phyloP scores from a whole-genome alignment of 2,888 invertebrate species.

The Schrankia costaestrigalis region DNA sequence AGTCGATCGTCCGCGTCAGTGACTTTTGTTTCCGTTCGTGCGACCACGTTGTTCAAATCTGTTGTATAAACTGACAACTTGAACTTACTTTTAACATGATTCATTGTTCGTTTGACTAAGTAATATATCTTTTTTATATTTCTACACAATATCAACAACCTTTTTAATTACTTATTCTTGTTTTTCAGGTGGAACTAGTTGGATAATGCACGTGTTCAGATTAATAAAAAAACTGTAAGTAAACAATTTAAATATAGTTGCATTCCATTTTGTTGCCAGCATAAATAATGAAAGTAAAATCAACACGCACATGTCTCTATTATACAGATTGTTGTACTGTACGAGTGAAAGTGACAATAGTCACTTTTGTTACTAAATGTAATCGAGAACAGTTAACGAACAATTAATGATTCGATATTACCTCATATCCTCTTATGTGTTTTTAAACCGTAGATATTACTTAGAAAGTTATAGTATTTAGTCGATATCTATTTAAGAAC shows the following conservation, averaged over 20 bases:
- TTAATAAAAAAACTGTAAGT: slow-evolving; percentile 45
- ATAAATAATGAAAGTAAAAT: slow-evolving; percentile 35
- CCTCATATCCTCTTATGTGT: too few species aligned
- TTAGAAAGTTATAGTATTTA: too few species aligned
- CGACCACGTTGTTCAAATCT: slow-evolving; percentile 44
- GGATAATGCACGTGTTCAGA: slow-evolving; percentile 44
- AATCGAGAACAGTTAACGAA: slow-evolving; percentile 5
- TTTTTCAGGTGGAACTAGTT: too few species aligned
- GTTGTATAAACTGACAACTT: slow-evolving; percentile 29
- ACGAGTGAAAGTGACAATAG: slow-evolving; percentile 35
- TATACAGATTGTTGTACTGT: slow-evolving; percentile 25
- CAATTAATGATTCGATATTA: background rate
- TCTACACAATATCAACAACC: too few species aligned
- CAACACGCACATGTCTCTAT: slow-evolving; percentile 28
- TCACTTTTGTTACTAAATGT: slow-evolving; percentile 21
- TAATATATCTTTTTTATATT: too few species aligned
- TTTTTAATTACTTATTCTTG: slow-evolving; percentile 12
- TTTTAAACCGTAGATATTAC: too few species aligned
- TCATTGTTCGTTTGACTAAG: slow-evolving; percentile 47
- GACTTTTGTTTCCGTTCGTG: slow-evolving; percentile 56
- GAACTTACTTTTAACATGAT: slow-evolving; percentile 41
- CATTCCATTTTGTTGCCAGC: slow-evolving; percentile 5
- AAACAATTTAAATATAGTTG: slow-evolving; percentile 14
- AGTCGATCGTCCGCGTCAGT: slow-evolving; percentile 57
- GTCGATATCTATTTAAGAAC: too few species aligned